Percentiles rank a stretch among this genome's conserved stretches.
These are phyloP conservation scores for Etheostoma cragini DNA, from an alignment of 2,113 vertebrate species.

Conservation along the genomic window DNA sequence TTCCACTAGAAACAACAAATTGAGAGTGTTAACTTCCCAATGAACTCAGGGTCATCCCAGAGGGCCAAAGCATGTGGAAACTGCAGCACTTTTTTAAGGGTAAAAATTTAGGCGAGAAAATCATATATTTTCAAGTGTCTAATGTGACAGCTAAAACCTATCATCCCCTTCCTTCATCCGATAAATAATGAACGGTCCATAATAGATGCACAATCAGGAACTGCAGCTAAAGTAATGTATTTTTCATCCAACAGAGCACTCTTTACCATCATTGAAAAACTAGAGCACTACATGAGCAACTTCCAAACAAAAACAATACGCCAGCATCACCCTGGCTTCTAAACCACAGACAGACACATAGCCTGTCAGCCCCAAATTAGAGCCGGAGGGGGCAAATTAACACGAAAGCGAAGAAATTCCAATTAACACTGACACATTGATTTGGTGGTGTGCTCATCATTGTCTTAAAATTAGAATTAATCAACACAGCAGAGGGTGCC, in stretches of 20 bases:
- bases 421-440: constrained; percentile 79
- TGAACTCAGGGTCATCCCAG: too few relatives aligned
- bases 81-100: too few relatives aligned
- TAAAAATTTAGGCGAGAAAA: too few relatives aligned
- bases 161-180: not conserved
- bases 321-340: constrained; percentile 31
- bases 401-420: constrained; percentile 67
- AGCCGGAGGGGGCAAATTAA: constrained; percentile 68
- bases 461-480: constrained; percentile 80
- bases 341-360: constrained; percentile 41
- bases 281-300: constrained; percentile 13
- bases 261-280: constrained; percentile 33
- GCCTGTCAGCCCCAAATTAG: constrained; percentile 71
- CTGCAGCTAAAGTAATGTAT: not conserved
- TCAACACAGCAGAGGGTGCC: constrained; percentile 67
- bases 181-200: not conserved
- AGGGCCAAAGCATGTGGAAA: too few relatives aligned
- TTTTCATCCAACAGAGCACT: constrained; percentile 13
- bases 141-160: too few relatives aligned
- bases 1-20: too few relatives aligned
- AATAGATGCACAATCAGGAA: constrained; percentile 1
- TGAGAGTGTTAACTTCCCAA: too few relatives aligned
- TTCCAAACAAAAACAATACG: constrained; percentile 36
- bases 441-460: constrained; percentile 70
- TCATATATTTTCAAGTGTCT: too few relatives aligned